Conservation (phyloP, 2,888 invertebrate species). For the Volucella zonaria region DNA sequence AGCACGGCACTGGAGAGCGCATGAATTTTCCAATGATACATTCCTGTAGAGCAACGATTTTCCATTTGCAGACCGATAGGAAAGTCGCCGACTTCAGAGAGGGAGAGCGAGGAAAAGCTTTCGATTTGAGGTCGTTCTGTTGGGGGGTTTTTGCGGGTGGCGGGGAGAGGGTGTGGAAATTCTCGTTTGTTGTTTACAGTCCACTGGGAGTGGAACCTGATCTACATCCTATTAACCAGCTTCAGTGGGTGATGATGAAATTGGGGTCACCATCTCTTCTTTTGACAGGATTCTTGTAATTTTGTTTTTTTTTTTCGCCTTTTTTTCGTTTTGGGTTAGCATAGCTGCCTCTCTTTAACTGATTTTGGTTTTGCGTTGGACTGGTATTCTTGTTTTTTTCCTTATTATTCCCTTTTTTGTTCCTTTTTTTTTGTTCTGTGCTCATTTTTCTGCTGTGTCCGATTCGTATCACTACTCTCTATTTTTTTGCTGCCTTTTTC, state of each 20-base stretch:
- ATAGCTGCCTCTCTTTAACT: constrained; percentile 41
- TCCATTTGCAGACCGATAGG: constrained; percentile 44
- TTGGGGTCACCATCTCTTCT: constrained; percentile 69
- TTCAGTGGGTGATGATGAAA: constrained; percentile 71
- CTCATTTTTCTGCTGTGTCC: constrained; percentile 29
- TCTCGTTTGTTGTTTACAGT: constrained; percentile 64
- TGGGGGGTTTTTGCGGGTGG: background rate
- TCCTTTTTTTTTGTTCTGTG: constrained; percentile 30
- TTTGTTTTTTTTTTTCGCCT: constrained; percentile 1
- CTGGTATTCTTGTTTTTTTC: too few species aligned
- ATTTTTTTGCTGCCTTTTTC: background rate
- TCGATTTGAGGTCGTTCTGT: background rate
- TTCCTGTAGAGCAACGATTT: constrained; percentile 11
- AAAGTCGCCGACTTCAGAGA: background rate
- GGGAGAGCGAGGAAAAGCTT: constrained; percentile 26
- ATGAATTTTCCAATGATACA: constrained; percentile 48
- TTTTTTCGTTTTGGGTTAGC: constrained; percentile 29
- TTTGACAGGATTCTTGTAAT: constrained; percentile 57
- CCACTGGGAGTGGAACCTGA: constrained; percentile 70
- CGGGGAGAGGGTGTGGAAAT: background rate
- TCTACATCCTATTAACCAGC: constrained; percentile 61
- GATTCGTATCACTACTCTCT: constrained; percentile 19
- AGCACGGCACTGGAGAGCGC: background rate
- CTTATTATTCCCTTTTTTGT: constrained; percentile 8
- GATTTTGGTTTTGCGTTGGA: constrained; percentile 56